Percentiles rank a stretch among this genome's conserved stretches.
These are phyloP conservation scores for Petroica traversi DNA, from an alignment of 2,113 vertebrate species.

Conservation along the genomic window DNA sequence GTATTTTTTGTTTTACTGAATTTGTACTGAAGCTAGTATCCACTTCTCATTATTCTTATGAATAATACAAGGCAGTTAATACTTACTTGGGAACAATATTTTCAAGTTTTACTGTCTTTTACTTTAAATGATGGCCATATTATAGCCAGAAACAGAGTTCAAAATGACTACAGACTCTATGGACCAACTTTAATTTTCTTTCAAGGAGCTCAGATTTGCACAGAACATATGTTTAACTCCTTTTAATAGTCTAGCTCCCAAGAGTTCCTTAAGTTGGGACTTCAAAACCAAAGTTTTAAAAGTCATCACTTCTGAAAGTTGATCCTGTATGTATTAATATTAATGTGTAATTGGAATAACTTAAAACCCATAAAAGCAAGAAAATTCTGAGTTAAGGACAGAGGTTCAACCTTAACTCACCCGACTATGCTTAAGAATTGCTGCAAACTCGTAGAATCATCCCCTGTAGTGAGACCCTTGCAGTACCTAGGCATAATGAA, in stretches of 20 bases:
- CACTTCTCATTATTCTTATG: not conserved
- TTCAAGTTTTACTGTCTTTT: not conserved
- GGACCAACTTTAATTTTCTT: not conserved
- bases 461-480: conserved; percentile 71
- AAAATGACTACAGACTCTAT: not conserved
- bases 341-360: conserved; percentile 25
- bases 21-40: not conserved
- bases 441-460: conserved; percentile 69
- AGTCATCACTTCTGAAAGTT: not conserved
- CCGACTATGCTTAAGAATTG: conserved; percentile 73
- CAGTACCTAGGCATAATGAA: conserved; percentile 74
- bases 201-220: not conserved
- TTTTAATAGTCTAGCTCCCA: not conserved
- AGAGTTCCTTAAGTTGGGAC: not conserved
- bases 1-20: not conserved
- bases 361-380: conserved; percentile 71
- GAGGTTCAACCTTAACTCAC: conserved; percentile 74
- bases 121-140: not conserved
- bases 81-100: not conserved
- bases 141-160: not conserved
- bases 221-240: not conserved
- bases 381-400: conserved; percentile 72
- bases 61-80: not conserved
- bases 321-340: not conserved
- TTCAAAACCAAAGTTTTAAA: not conserved